These are phyloP conservation scores for Drosophila gaucha DNA, from an alignment of 2,888 invertebrate genomes.

Conservation along the genomic window DNA sequence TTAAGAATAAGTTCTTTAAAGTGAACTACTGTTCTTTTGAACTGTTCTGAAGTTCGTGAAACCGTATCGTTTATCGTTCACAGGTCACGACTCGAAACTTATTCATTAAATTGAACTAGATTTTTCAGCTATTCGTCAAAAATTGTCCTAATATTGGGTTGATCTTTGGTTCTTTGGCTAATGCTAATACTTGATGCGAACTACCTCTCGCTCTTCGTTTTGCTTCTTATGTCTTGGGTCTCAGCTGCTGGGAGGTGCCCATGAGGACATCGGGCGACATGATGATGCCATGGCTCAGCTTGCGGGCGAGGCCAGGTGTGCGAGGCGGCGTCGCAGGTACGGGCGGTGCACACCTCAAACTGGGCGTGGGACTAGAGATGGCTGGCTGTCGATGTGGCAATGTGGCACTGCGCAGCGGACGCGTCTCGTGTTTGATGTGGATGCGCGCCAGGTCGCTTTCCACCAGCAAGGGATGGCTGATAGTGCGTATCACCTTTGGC, in stretches of 20 bases:
- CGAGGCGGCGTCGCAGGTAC: slow-evolving; percentile 53
- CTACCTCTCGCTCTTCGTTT: neutral
- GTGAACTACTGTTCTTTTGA: neutral
- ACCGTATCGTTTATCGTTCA: neutral
- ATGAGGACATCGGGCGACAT: slow-evolving; percentile 65
- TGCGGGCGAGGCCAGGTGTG: slow-evolving; percentile 49
- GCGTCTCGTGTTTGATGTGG: slow-evolving; percentile 65
- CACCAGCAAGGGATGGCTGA: slow-evolving; percentile 65
- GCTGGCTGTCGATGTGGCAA: slow-evolving; percentile 39
- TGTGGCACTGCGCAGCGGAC: slow-evolving; percentile 53
- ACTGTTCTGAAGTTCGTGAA: too few relatives aligned
- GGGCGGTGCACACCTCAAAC: slow-evolving; percentile 61
- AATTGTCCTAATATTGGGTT: slow-evolving; percentile 8
- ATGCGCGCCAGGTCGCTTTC: slow-evolving; percentile 64
- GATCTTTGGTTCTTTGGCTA: slow-evolving; percentile 46
- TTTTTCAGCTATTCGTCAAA: neutral
- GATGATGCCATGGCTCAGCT: slow-evolving; percentile 56
- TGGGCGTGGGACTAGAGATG: slow-evolving; percentile 62
- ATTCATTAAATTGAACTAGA: neutral
- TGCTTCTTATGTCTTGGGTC: slow-evolving; percentile 18
- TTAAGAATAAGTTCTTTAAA: neutral
- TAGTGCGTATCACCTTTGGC: slow-evolving; percentile 64
- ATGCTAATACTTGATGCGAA: slow-evolving; percentile 42
- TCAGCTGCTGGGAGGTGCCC: slow-evolving; percentile 36
- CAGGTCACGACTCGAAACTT: neutral